phyloP scores from a whole-genome alignment of 2,113 vertebrate species.

The Serinus canaria region DNA sequence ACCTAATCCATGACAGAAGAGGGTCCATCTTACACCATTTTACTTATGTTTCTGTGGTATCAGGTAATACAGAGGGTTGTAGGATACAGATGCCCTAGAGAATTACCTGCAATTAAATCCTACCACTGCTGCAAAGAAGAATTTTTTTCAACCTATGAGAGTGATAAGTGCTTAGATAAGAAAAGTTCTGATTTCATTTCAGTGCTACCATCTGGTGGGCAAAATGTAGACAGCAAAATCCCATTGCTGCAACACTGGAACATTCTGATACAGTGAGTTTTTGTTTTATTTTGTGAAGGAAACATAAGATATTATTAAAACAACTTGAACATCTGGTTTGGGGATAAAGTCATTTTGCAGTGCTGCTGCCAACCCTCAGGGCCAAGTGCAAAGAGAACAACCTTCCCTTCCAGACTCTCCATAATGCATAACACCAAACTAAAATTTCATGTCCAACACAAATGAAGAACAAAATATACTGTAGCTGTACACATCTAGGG shows the following conservation, averaged over 20 bases:
- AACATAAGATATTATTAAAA: slow-evolving; percentile 80
- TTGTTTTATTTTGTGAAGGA: slow-evolving; percentile 73
- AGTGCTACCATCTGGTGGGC: slow-evolving; percentile 68
- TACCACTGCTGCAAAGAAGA: not conserved
- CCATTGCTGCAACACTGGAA: slow-evolving; percentile 34
- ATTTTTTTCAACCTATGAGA: not conserved
- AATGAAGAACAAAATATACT: slow-evolving; percentile 52
- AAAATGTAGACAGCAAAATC: slow-evolving; percentile 55
- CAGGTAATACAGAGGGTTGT: not conserved
- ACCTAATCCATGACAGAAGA: not conserved
- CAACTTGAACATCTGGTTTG: slow-evolving; percentile 80
- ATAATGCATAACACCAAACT: slow-evolving; percentile 63
- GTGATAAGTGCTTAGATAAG: not conserved
- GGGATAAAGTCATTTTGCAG: slow-evolving; percentile 76
- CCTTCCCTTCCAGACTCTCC: slow-evolving; percentile 52
- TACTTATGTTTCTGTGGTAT: not conserved
- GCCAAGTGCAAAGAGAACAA: slow-evolving; percentile 71
- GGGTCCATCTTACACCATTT: not conserved
- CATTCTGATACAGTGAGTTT: slow-evolving; percentile 69
- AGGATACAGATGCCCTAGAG: not conserved
- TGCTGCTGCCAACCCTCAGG: slow-evolving; percentile 68
- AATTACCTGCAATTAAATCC: not conserved
- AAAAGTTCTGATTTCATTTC: slow-evolving; percentile 44
- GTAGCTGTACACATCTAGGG: slow-evolving; percentile 9
- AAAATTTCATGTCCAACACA: slow-evolving; percentile 61